Evolutionary conservation across 2,888 invertebrate species (phyloP).

Genomic region (Ochlodes sylvanus): DNA sequence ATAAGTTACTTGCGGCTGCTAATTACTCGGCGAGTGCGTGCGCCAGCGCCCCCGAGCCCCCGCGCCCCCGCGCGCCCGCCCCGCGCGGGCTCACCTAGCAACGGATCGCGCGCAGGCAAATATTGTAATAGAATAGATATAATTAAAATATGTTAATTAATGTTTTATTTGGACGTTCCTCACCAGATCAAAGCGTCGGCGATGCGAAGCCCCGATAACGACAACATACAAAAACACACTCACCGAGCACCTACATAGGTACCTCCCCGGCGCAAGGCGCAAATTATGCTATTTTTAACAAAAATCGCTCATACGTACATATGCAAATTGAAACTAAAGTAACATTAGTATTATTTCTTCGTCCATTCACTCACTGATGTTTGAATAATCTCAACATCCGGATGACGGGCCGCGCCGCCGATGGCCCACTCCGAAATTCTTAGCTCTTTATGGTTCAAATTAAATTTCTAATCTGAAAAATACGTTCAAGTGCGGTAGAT

Average conservation of each 20-base stretch:
- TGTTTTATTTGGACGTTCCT: constrained; percentile 23
- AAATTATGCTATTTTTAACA: constrained; percentile 5
- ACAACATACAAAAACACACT: constrained; percentile 14
- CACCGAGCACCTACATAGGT: not conserved
- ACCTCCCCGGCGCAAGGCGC: not conserved
- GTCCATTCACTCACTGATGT: too few species aligned
- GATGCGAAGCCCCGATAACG: constrained; percentile 4
- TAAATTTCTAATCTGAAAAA: too few species aligned
- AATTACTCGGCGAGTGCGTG: constrained; percentile 7
- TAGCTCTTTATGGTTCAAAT: too few species aligned
- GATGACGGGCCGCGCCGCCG: too few species aligned
- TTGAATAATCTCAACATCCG: too few species aligned
- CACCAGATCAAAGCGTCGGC: constrained; percentile 20
- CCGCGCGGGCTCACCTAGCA: not conserved
- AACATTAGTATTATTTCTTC: not conserved
- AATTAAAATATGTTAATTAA: constrained; percentile 34
- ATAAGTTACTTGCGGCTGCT: constrained; percentile 2
- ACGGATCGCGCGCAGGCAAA: constrained; percentile 20
- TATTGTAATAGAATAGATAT: constrained; percentile 30
- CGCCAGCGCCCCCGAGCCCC: not conserved
- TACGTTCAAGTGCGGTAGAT: too few species aligned
- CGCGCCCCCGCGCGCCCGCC: not conserved
- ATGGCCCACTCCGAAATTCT: too few species aligned
- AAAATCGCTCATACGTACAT: constrained; percentile 13
- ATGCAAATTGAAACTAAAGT: constrained; percentile 27